phyloP scores from a whole-genome alignment of 1,140 invertebrate species.

The Conus betulinus region DNA sequence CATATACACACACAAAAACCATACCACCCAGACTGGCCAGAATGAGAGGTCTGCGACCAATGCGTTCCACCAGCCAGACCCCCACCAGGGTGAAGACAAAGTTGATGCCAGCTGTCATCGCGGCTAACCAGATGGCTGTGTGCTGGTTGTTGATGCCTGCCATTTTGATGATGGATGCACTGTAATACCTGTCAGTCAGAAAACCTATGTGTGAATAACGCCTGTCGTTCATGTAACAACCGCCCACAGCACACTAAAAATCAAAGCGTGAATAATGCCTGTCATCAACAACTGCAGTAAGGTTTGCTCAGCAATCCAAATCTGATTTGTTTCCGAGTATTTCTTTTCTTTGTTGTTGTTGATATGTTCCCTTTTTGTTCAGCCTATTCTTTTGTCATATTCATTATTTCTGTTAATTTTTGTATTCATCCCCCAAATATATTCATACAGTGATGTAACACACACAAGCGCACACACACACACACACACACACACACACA shows the following conservation, averaged over 20 bases:
- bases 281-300: too few species aligned
- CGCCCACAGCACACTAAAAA: constrained; percentile 78
- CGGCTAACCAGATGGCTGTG: constrained; percentile 81
- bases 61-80: constrained; percentile 80
- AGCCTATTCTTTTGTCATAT: too few species aligned
- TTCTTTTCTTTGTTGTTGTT: too few species aligned
- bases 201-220: background rate
- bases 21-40: constrained; percentile 77
- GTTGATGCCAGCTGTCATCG: constrained; percentile 78
- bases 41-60: constrained; percentile 79
- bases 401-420: too few species aligned
- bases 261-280: too few species aligned
- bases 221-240: background rate
- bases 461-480: too few species aligned
- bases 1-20: background rate
- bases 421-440: too few species aligned
- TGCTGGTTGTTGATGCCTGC: constrained; percentile 78
- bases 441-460: too few species aligned
- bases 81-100: constrained; percentile 81
- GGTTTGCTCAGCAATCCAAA: too few species aligned
- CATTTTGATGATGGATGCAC: constrained; percentile 81
- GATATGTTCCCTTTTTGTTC: too few species aligned
- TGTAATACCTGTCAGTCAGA: constrained; percentile 79
- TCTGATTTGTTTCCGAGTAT: too few species aligned
- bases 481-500: too few species aligned